A percentile compares a stretch with the other conserved stretches of the same genome.
Evolutionary conservation across 2,113 vertebrate genomes (phyloP).

Genomic region (Tupaia chinensis): DNA sequence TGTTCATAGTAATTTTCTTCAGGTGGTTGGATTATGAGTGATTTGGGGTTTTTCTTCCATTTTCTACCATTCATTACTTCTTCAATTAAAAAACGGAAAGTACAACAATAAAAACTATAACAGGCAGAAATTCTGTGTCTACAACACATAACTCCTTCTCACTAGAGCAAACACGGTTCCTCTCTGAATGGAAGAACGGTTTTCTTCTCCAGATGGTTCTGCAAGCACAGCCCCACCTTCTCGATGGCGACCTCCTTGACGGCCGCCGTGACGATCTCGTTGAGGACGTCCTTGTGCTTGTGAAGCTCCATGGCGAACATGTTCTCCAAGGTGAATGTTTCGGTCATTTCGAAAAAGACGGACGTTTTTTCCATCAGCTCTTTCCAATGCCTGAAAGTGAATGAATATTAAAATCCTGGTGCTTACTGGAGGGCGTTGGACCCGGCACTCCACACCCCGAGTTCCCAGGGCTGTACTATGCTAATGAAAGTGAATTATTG

Average conservation of each 20-base stretch:
- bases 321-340: slow-evolving; percentile 96
- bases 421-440: too few species aligned
- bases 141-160: background rate
- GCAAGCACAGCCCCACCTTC: slow-evolving; percentile 87
- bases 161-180: background rate
- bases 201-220: background rate
- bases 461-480: too few species aligned
- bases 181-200: background rate
- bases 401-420: rapidly evolving
- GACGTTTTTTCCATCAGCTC: slow-evolving; percentile 94
- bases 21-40: background rate
- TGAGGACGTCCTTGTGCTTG: slow-evolving; percentile 90
- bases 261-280: slow-evolving; percentile 93
- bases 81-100: background rate
- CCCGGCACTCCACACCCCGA: too few species aligned
- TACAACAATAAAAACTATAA: background rate
- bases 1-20: background rate
- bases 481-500: too few species aligned
- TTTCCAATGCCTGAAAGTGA: slow-evolving; percentile 93
- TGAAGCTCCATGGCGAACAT: slow-evolving; percentile 98
- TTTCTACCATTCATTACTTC: background rate
- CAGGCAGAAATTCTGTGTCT: background rate
- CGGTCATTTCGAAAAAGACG: slow-evolving; percentile 93
- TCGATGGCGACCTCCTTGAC: slow-evolving; percentile 96
- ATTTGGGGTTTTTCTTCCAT: background rate